Percentiles rank a stretch among this genome's conserved stretches.
These are phyloP conservation scores for Pterostichus madidus DNA, from an alignment of 2,888 invertebrate genomes.

Conservation along the genomic window DNA sequence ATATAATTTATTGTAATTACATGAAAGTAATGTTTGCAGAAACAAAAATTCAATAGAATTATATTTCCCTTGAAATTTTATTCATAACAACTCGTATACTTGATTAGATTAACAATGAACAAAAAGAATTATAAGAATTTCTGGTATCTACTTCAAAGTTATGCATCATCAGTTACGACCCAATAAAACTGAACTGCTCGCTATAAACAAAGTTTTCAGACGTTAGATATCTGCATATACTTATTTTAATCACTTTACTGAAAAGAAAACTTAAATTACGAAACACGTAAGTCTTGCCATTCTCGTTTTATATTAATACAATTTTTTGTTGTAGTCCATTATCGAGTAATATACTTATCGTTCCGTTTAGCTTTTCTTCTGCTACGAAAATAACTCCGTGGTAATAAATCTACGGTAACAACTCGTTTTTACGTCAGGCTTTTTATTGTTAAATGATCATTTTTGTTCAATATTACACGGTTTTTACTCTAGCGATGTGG, in stretches of 20 bases:
- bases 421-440: neutral
- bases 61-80: no score
- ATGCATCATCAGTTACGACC: no score
- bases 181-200: no score
- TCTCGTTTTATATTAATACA: neutral
- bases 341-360: conserved; percentile 1
- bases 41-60: no score
- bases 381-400: conserved; percentile 4
- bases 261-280: neutral
- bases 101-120: no score
- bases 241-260: neutral
- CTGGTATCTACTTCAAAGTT: no score
- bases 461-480: conserved; percentile 16
- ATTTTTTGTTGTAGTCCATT: neutral
- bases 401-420: conserved; percentile 18
- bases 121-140: no score
- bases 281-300: neutral
- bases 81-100: no score
- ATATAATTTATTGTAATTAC: no score
- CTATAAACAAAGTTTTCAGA: no score
- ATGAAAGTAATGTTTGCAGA: no score
- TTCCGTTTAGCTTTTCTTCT: conserved; percentile 14
- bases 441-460: conserved; percentile 29
- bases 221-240: no score
- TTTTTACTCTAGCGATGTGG: conserved; percentile 6